Base-by-base conservation (phyloP, 2,888 invertebrate genomes). In the Hypsopygia costalis region DNA sequence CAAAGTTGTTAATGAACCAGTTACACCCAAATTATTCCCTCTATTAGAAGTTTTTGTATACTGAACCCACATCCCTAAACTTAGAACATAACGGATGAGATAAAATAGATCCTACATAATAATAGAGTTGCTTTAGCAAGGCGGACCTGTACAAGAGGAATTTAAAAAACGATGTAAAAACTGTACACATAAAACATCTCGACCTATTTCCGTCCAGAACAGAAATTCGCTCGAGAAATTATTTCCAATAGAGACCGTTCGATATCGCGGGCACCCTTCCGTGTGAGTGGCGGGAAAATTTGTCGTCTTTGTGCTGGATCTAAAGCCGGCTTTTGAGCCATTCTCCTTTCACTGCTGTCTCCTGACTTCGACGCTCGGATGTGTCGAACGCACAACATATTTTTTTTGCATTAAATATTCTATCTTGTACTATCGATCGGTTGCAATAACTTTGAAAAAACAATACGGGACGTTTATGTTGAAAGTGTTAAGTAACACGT, bases 121-220 rank as follows among this genome's bases (percentile, higher is more conserved):
- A n/a, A 4, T 16, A 16, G 16, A 2, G 16, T 16, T 16, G 16
- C 16, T 16, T 16, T 16, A 16, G 16, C 16, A 4, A 3, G 16
- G 16, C 16, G 4, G 2, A 16, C 16, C 16, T 2, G 16, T 16
- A 16, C 16, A 16, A 39, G 28, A 39, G 20, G 12, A 16, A 34
- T 43, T 40, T 36, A 52, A 51, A n/a, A 62, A 57, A 54, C 49
- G 51, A 44, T 47, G 55, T 51, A 58, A 53, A 58, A 62, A 60
- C 52, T 52, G 59, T 59, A 50, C 52, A 61, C 55, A 69, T 77
- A 73, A 81, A 81, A 69, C 65, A 74, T 55, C 59, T 57, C 66
- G 81, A 74, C 83, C 82, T 69, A 81, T 62, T 79, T 81, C 74
- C 58, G 81, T 81, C 78, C 49, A 42, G 37, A 51, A 58, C 80